phyloP scores from a whole-genome alignment of 1,140 invertebrate species.

The Nephila pilipes region DNA sequence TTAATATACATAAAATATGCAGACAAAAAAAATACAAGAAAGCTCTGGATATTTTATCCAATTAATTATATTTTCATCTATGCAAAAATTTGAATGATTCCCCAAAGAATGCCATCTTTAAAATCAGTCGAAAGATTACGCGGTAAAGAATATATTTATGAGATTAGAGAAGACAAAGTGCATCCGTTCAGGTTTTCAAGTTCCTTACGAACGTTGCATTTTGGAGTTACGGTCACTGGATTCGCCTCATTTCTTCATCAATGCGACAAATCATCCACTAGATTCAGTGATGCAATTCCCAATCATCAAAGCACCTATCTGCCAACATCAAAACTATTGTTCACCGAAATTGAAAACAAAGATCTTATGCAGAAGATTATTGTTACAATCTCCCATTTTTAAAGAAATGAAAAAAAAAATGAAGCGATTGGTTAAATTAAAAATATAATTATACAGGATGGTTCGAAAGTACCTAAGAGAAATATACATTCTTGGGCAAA shows the following conservation, averaged over 20 bases:
- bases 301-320: background rate
- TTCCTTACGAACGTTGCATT: background rate
- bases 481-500: too few relatives aligned
- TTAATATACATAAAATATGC: too few relatives aligned
- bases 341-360: background rate
- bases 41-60: too few relatives aligned
- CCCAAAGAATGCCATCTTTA: background rate
- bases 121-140: background rate
- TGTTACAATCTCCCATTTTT: too few relatives aligned
- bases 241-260: background rate
- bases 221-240: conserved; percentile 2
- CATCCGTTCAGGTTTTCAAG: background rate
- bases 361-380: too few relatives aligned
- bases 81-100: background rate
- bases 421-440: too few relatives aligned
- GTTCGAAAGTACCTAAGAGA: too few relatives aligned
- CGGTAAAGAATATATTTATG: background rate
- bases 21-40: too few relatives aligned
- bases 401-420: too few relatives aligned
- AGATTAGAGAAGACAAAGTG: background rate
- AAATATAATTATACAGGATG: too few relatives aligned
- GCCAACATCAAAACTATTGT: background rate
- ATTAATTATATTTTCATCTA: too few relatives aligned
- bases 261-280: background rate
- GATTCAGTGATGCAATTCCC: background rate